Base-by-base conservation (phyloP, 2,888 invertebrate species). In the Drosophila helvetica region DNA sequence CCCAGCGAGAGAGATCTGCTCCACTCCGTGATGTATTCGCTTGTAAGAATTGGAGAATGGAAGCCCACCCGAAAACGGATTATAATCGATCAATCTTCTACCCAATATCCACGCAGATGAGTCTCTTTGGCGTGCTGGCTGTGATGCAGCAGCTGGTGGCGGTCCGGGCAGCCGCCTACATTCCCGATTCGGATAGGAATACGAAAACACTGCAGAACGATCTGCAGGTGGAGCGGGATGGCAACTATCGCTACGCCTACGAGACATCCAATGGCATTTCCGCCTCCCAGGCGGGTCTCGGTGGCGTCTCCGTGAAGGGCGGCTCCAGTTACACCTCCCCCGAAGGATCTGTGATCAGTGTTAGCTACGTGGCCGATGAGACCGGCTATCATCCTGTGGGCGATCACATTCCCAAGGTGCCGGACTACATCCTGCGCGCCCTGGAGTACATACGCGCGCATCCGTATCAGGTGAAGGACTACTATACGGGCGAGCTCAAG, bases 381-480 rank as follows among this genome's bases (percentile, higher is more conserved):
- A 86, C 65, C 25, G 90, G 90, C 18, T 90, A 89, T 48, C 90
- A 90, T 80, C 81, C 90, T 1, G 78, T 86, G 0, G 90, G 90
- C 25, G 86, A 90, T 65, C 90, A 90, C 53, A 88, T 90, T 63
- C 90, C 90, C 50, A 80, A 90, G 65, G 80, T 80, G 15, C 90
- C 90, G 6, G 89, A 90, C 60, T 90, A 90, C 33, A 89, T 90
- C 22, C 38, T 88, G 9, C 80, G 85, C 17, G 56, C 90, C 1
- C 54, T 90, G 70, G 90, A 88, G 47, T 90, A 90, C 33, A 90
- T 90, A 47, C 82, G 89, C n/a, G 78, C 78, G 19, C 90, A 90
- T 85, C 90, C 90, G 9, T 89, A 85, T 45, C 59, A 89, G 51
- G 74, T 89, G 25, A 80, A 69, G 65, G 84, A 86, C 53, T 81